Evolutionary conservation across 2,113 vertebrate species (phyloP).

Genomic region (Colaptes auratus): DNA sequence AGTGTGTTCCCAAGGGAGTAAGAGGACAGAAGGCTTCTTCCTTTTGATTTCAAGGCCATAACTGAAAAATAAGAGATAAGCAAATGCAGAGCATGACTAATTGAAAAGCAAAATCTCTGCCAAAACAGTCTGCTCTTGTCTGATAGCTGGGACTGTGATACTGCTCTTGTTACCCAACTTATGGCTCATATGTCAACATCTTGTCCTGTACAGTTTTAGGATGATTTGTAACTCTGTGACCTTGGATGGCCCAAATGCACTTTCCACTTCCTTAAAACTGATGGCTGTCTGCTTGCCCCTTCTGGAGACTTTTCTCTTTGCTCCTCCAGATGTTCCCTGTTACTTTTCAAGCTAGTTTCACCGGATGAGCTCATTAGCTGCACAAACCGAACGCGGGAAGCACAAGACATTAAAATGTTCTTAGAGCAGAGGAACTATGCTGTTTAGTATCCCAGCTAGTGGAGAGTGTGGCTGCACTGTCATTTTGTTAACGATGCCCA

Average conservation of each 20-base stretch:
- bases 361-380: not conserved
- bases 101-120: not conserved
- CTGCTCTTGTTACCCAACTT: not conserved
- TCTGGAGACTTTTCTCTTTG: not conserved
- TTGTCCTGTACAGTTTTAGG: not conserved
- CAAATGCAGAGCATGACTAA: not conserved
- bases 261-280: not conserved
- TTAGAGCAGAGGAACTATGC: not conserved
- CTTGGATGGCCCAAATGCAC: not conserved
- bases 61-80: not conserved
- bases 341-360: not conserved
- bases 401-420: not conserved
- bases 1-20: not conserved
- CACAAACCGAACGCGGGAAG: not conserved
- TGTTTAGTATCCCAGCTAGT: not conserved
- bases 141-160: not conserved
- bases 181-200: not conserved
- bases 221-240: not conserved
- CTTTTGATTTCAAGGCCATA: not conserved
- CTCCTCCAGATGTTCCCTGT: conserved; percentile 8
- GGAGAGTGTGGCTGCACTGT: not conserved
- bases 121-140: not conserved
- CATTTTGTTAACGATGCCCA: not conserved
- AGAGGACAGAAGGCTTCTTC: not conserved
- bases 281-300: not conserved